These are phyloP conservation scores for Drosophila quadrilineata DNA, from an alignment of 1,140 invertebrate genomes.

Conservation along the genomic window DNA sequence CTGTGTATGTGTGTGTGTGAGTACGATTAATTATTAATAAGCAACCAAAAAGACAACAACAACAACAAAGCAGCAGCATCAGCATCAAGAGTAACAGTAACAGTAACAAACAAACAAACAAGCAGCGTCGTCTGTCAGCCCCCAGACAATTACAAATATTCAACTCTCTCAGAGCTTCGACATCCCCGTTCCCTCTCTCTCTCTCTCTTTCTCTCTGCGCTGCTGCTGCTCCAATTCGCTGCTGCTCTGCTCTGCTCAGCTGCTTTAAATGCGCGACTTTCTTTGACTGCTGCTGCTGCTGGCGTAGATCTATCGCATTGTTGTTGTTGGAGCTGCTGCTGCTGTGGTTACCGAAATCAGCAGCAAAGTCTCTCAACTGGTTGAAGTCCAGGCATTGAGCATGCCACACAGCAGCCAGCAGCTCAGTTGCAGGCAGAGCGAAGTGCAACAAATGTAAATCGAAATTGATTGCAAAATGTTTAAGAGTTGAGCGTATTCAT, in stretches of 20 bases:
- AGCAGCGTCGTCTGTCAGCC: constrained; percentile 65
- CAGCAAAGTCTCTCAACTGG: constrained; percentile 41
- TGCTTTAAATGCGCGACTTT: constrained; percentile 30
- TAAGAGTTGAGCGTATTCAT: constrained; percentile 45
- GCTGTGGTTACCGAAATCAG: constrained; percentile 28
- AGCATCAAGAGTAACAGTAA: constrained; percentile 46
- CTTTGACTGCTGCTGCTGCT: constrained; percentile 34
- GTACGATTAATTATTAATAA: constrained; percentile 78
- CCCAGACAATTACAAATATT: constrained; percentile 73
- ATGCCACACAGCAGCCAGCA: background rate
- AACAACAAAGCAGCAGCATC: constrained; percentile 42
- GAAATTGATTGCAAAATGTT: constrained; percentile 77
- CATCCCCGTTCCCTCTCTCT: background rate
- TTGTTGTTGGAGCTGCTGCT: constrained; percentile 9
- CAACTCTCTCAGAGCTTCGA: constrained; percentile 57
- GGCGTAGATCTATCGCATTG: constrained; percentile 3
- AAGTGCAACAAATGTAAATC: constrained; percentile 68
- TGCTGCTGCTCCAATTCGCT: background rate
- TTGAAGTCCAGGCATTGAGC: constrained; percentile 10
- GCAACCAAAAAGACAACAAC: constrained; percentile 52
- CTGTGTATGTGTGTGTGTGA: constrained; percentile 26
- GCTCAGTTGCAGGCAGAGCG: constrained; percentile 5
- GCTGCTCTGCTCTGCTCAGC: background rate
- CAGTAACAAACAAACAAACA: constrained; percentile 61
- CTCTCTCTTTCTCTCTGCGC: constrained; percentile 10